Evolutionary conservation across 2,888 invertebrate species (phyloP), one percentile per base, ranked within the genome.

Genomic region (Papilio elwesi): DNA sequence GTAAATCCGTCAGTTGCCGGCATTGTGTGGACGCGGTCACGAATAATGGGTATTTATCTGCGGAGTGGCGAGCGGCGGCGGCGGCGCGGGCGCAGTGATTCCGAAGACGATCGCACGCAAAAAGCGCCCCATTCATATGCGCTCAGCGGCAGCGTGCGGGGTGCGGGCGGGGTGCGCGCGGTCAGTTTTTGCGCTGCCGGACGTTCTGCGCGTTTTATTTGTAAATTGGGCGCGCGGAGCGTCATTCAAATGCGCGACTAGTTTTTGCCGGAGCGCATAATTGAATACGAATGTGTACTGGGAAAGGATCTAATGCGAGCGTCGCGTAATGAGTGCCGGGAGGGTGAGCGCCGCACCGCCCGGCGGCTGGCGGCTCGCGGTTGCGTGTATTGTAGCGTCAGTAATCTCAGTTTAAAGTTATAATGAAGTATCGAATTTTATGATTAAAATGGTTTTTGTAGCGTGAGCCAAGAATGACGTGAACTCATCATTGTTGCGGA

Each of bases 191-290:
- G 91, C 86, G 74, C 59, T 76, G 88, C 87, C 92, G 90, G 92
- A 92, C 91, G 91, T 90, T 90, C 91, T 89, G 86, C 86, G 90
- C 87, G 90, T 89, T 91, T 91, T 91, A 90, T 92, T 91, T 93
- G 91, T 92, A 91, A 92, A 91, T 92, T 90, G 92, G 90, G 90
- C 78, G 79, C 76, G 75, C 67, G 74, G 77, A 81, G 81, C 80
- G 85, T 89, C 92, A 91, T 93, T 92, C 92, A 90, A 90, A 92
- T 90, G 91, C 90, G 85, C 87, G 87, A 89, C 92, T 86, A 89
- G 87, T 93, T 93, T 93, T 92, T 93, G 89, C 83, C 77, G 76
- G 76, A 76, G 83, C 86, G 90, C 88, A 90, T 90, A 87, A 89
- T 87, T 91, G 90, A 90, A 91, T 91, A 88, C 87, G 86, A 89